Base-by-base conservation (phyloP, 2,888 invertebrate species). In the Taenaris catops region DNA sequence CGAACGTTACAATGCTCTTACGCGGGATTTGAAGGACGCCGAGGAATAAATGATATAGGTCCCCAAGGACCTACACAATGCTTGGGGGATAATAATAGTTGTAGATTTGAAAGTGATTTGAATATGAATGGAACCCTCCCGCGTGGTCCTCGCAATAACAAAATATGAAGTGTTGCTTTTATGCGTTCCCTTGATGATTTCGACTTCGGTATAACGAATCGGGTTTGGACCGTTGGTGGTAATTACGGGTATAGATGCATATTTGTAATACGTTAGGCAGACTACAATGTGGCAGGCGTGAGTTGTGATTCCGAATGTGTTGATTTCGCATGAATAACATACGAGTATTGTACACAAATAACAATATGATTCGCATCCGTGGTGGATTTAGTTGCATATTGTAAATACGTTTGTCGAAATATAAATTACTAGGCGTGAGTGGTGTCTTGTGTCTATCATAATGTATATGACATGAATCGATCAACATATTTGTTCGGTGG, bases 91-190 rank as follows among this genome's bases (percentile, higher is more conserved):
- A 86, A 86, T 86, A 84, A 84, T 84, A 84, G 84, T 83, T 81
- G 81, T 83, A 81, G 80, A 83, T 84, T 83, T 81, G 79, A 81
- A 72, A 80, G 76, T 76, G 65, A 84, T 84, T 84, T 84, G 78
- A 83, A 84, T 86, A 80, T 86, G 83, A 84, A 84, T 83, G 68
- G 72, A 62, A 60, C 81, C 84, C 83, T 83, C 80, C 76, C 75
- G 83, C 75, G 79, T 65, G 55, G 57, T 57, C 64, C 62, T 72
- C 71, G 67, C 75, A 80, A 84, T 84, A 84, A 84, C 83, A 83
- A 83, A n/a, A 83, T 84, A 83, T 81, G 80, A 80, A 80, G 83
- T 81, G 79, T 78, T 67, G 74, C 79, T 59, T 80, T 80, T 72
- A 66, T 74, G 48, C 46, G 51, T 60, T 63, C 72, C 81, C 81